Percentiles rank a stretch among this genome's conserved stretches.
Evolutionary conservation across 2,113 vertebrate genomes (phyloP).

Genomic region (Petroica traversi): DNA sequence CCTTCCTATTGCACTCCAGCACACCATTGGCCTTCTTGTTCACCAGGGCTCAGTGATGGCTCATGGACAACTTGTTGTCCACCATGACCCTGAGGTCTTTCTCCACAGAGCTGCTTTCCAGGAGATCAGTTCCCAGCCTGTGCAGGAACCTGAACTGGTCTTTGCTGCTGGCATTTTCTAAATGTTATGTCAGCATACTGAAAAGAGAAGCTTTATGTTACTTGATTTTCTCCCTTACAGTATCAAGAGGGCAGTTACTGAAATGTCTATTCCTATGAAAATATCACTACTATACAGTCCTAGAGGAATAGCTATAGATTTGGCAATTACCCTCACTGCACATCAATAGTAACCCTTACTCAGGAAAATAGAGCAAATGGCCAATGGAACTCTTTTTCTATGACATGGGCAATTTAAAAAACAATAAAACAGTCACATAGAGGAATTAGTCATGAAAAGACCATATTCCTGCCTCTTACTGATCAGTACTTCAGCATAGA

Average conservation of each 20-base stretch:
- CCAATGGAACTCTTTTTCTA: background rate
- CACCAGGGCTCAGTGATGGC: background rate
- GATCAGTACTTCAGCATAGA: background rate
- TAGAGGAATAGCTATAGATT: background rate
- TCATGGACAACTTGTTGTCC: background rate
- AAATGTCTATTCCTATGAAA: background rate
- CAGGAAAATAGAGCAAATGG: background rate
- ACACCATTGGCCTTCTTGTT: background rate
- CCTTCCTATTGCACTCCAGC: background rate
- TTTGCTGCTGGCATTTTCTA: background rate
- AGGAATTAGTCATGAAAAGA: background rate
- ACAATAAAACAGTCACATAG: background rate
- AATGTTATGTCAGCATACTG: background rate
- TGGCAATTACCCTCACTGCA: background rate
- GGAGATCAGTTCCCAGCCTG: background rate
- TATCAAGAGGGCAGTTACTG: fast-evolving
- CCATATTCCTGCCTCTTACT: background rate
- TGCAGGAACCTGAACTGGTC: background rate
- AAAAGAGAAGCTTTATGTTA: background rate
- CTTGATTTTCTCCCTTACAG: background rate
- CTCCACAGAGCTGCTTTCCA: background rate
- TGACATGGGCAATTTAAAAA: background rate
- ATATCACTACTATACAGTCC: background rate
- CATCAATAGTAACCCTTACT: background rate
- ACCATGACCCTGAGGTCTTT: background rate